Base-by-base conservation (phyloP, 2,888 invertebrate genomes). In the Mimumesa dahlbomi region DNA sequence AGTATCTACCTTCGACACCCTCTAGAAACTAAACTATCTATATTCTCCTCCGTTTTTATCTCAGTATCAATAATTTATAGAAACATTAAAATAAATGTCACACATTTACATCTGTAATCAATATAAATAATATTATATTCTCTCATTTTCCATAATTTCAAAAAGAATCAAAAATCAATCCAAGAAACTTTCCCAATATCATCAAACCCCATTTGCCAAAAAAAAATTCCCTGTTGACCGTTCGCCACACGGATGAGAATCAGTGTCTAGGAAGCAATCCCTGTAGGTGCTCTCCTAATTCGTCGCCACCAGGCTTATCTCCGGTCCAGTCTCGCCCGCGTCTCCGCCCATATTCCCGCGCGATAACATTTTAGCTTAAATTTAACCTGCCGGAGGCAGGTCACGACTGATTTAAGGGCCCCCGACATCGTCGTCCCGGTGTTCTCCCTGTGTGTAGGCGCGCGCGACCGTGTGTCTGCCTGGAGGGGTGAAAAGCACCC, bases 331-430 rank as follows among this genome's bases (percentile, higher is more conserved):
- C 59, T 76, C 77, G 75, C 74, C 72, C 72, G 62, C 42, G 45
- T 50, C 40, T n/a, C 14, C 50, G n/a, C 34, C 11, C 7, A 21
- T 63, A 66, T 49, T 54, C 56, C 56, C 54, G 57, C 65, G 69
- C 77, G 84, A 85, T 86, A 85, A 87, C 83, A 78, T 81, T 82
- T 81, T 75, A 77, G 83, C 83, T 85, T 82, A 87, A 88, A 87
- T 86, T 87, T 83, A 78, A 81, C 81, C 77, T 71, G 83, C 86
- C 86, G 40, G 63, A 40, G 70, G 84, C 82, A 73, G 82, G 78
- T 82, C 77, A 79, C 82, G 81, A 76, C 85, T 88, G 88, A 88
- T 88, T 88, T 88, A 88, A 85, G 82, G 79, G 78, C 79, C 79
- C 73, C 79, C 73, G 36, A 25, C 52, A 34, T 57, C 34, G 1